phyloP scores from a whole-genome alignment of 2,797 vertebrate species.

The Pteropus rufus region DNA sequence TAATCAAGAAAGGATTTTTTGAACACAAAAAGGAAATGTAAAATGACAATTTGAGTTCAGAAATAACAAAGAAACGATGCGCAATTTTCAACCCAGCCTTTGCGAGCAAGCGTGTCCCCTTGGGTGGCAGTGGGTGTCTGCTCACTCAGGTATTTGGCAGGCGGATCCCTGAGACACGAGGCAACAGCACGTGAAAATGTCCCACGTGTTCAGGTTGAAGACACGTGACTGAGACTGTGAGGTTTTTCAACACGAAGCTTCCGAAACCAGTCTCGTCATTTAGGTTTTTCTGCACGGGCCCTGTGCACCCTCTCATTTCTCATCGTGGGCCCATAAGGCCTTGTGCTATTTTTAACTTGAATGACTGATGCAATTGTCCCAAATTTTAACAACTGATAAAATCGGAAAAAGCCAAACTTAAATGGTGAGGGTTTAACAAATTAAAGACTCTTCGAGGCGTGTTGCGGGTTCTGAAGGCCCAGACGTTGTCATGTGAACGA shows the following conservation, averaged over 20 bases:
- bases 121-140: background rate
- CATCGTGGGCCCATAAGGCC: too few relatives aligned
- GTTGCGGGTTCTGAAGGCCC: background rate
- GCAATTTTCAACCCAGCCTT: background rate
- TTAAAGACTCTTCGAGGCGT: background rate
- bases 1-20: background rate
- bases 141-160: too few relatives aligned
- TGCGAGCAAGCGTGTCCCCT: background rate
- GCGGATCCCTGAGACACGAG: background rate
- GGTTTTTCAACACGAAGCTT: background rate
- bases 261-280: background rate
- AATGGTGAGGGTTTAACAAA: background rate
- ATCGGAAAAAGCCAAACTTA: background rate
- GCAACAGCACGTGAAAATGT: too few relatives aligned
- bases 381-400: background rate
- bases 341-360: background rate
- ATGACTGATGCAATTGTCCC: background rate
- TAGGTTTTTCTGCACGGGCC: background rate
- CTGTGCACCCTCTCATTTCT: background rate
- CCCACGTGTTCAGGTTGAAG: too few relatives aligned
- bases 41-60: background rate
- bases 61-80: background rate
- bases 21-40: background rate
- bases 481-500: background rate
- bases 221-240: background rate